Base-by-base conservation (phyloP, 2,113 vertebrate species). In the Recurvirostra avosetta region DNA sequence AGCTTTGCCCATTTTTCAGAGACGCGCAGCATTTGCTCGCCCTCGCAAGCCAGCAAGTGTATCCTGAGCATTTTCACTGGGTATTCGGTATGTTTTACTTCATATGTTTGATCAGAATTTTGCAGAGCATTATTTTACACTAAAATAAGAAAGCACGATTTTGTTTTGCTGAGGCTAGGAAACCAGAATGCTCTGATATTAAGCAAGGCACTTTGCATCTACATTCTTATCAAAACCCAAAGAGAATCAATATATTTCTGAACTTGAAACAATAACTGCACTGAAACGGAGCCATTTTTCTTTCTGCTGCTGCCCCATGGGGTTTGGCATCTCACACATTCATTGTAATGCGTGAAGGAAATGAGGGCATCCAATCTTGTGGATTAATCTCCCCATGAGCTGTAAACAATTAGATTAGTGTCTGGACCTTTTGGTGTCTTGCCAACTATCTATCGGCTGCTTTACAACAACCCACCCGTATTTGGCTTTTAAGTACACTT, bases 381-480 rank as follows among this genome's bases (percentile, higher is more conserved):
- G 97, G 94, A 92, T 96, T 95, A 96, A 96, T 95, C 94, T 94
- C 90, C 84, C 94, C 93, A 87, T 70, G 92, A 96, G 95, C 93
- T 90, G 92, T 92, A 96, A 97, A 94, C 93, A 93, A 97, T 96
- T 89, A 92, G 75, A 96, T 96, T 97, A 96, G 82, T 72, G 90
- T 94, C 95, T 89, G 93, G 94, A 93, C 94, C 97, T 96, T 95
- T 26, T 94, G 95, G 97, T 92, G 88, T 55, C 55, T 61, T 18
- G 79, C 94, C 94, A 96, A 89, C 45, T 89, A 90, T 96, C 94
- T 84, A 90, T 94, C 79, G 14, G 94, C 93, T 95, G 68, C 88
- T 89, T 84, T 53, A 95, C 88, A 94, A 94, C 92, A 96, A 94
- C 71, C 63, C 76, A n/a, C 49, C 76, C 92, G 6, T 72, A 68